phyloP scores from a whole-genome alignment of 2,888 invertebrate species.

The Azorinus chamasolen region DNA sequence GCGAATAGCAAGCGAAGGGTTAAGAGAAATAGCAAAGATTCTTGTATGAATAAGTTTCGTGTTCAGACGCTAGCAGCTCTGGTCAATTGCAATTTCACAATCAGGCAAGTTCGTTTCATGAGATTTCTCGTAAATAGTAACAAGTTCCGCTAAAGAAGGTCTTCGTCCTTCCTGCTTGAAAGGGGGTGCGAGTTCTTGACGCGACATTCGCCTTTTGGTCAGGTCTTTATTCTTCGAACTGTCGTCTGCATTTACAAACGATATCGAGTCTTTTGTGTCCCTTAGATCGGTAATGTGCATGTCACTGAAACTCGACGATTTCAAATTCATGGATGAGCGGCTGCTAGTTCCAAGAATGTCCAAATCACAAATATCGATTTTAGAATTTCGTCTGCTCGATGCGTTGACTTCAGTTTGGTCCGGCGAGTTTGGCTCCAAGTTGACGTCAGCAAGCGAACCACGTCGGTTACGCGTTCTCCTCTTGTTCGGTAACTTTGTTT shows the following conservation, averaged over 20 bases:
- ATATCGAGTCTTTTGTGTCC: no score
- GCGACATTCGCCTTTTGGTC: no score
- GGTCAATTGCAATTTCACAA: no score
- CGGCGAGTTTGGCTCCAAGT: conserved; percentile 46
- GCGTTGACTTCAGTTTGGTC: background rate
- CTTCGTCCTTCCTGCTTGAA: conserved; percentile 37
- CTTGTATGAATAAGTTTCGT: no score
- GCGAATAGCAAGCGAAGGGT: no score
- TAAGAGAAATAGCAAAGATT: no score
- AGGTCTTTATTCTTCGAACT: no score
- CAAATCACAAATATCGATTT: conserved; percentile 42
- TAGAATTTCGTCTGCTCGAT: conserved; percentile 37
- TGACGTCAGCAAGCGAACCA: conserved; percentile 58
- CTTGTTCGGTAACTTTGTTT: background rate
- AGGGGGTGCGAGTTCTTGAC: background rate
- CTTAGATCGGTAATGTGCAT: no score
- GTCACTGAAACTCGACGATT: no score
- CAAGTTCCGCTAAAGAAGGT: conserved; percentile 56
- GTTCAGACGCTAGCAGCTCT: no score
- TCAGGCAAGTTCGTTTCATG: background rate
- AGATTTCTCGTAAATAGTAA: conserved; percentile 58
- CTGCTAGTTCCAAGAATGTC: conserved; percentile 40
- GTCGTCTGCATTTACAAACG: no score
- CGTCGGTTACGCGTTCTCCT: conserved; percentile 9
- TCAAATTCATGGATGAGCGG: background rate